Base-by-base conservation (phyloP, 92 coral and sea anemone species). In the Zoanthus sansibaricus region DNA sequence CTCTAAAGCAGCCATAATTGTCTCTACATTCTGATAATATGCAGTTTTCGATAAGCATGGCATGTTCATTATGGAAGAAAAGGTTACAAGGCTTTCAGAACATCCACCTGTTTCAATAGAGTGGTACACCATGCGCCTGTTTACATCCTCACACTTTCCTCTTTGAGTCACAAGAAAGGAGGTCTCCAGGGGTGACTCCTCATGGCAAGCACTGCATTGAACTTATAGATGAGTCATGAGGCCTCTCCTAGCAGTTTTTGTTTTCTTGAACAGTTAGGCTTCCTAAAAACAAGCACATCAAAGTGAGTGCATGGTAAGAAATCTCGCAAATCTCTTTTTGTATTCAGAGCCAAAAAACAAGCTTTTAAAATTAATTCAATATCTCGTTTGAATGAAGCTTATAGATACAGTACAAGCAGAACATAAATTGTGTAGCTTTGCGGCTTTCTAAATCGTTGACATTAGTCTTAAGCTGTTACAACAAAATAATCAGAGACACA, bases 11-110 rank as follows among this genome's bases (percentile, higher is more conserved):
- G 37, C 54, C 72, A 64, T 15, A 31, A 88, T 69, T 32, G 59
- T 88, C 9, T 88, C 88, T 46, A 77, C 83, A 54, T 89, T 86
- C 54, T 89, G 45, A 69, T 69, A 69, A 69, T 69, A 30, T 69
- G 45, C 73, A 69, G 73, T 69, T 69, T 69, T 69, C 31, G 80
- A 76, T 13, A 89, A 46, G 69, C 90, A 71, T 55, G 89, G 85
- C 91, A 89, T 89, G 71, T 89, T 89, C 91, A 83, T 83, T 7
- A 75, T 89, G 88, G 83, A 70, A 76, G 89, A 89, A 83, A 89
- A 89, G 56, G 89, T 54, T 77, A 54, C 89, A 83, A 84, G 89
- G 75, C 91, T 79, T 89, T 83, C 92, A 89, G 67, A 89, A 71
- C 90, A 86, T 84, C 92, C 71, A 68, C 90, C 82, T 47, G 86